These are phyloP conservation scores for Mus minutoides DNA, from an alignment of 2,797 vertebrate species.

Conservation along the genomic window DNA sequence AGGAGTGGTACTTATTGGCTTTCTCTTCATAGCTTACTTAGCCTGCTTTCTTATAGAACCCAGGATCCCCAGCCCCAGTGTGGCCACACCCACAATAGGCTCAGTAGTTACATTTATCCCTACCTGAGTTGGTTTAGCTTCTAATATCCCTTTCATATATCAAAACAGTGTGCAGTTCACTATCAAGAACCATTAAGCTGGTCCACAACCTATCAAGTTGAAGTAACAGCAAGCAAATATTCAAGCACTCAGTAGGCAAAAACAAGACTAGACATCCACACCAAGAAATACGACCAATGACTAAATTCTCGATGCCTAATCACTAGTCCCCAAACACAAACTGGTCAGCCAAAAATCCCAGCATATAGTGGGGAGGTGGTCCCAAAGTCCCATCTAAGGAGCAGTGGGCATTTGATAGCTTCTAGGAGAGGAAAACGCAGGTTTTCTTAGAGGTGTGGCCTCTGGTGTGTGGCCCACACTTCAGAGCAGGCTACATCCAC, in stretches of 20 bases:
- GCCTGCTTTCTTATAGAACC: no score
- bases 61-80: no score
- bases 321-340: background rate
- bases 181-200: background rate
- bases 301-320: background rate
- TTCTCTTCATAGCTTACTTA: no score
- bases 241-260: background rate
- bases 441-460: background rate
- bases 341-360: background rate
- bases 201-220: background rate
- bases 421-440: background rate
- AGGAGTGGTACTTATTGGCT: no score
- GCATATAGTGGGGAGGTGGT: background rate
- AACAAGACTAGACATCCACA: background rate
- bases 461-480: background rate
- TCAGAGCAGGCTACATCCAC: background rate
- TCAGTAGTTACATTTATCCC: no score
- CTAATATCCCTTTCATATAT: no score
- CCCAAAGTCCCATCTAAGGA: background rate
- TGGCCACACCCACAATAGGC: no score
- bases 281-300: background rate
- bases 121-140: no score
- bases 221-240: background rate
- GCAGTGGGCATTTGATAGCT: background rate
- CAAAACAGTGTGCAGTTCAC: background rate